These are phyloP conservation scores for Erpetoichthys calabaricus DNA, from an alignment of 2,797 vertebrate species.

Conservation along the genomic window DNA sequence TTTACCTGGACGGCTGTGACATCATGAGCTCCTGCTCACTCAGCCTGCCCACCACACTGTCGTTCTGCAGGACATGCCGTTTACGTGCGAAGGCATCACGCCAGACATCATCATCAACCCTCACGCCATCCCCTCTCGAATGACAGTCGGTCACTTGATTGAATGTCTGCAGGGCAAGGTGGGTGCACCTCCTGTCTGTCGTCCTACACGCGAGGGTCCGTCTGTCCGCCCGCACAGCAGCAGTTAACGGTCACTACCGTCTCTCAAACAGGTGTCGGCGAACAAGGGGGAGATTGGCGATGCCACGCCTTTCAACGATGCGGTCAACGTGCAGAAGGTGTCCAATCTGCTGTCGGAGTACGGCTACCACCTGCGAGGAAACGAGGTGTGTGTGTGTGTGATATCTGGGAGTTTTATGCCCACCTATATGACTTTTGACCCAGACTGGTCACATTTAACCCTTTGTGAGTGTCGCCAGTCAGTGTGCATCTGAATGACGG, in stretches of 20 bases:
- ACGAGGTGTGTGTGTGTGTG: constrained; percentile 83
- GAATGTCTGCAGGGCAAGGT: constrained; percentile 98
- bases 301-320: constrained; percentile 92
- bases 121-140: constrained; percentile 93
- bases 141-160: constrained; percentile 97
- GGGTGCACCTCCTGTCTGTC: constrained; percentile 16
- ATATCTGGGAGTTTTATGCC: too few relatives aligned
- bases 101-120: constrained; percentile 98
- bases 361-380: constrained; percentile 88
- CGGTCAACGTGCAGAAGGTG: constrained; percentile 95
- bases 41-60: not conserved
- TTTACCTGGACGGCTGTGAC: not conserved
- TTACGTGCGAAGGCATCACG: constrained; percentile 94
- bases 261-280: constrained; percentile 70
- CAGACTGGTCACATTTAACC: not conserved
- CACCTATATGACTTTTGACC: too few relatives aligned
- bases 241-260: not conserved
- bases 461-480: not conserved
- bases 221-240: not conserved
- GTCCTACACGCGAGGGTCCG: not conserved
- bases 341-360: constrained; percentile 92
- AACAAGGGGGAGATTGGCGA: constrained; percentile 98
- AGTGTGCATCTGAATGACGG: too few relatives aligned
- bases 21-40: not conserved
- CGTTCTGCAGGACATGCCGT: constrained; percentile 81